Evolutionary conservation across 2,797 vertebrate species (phyloP).

Genomic region (Orestias chungarensis): DNA sequence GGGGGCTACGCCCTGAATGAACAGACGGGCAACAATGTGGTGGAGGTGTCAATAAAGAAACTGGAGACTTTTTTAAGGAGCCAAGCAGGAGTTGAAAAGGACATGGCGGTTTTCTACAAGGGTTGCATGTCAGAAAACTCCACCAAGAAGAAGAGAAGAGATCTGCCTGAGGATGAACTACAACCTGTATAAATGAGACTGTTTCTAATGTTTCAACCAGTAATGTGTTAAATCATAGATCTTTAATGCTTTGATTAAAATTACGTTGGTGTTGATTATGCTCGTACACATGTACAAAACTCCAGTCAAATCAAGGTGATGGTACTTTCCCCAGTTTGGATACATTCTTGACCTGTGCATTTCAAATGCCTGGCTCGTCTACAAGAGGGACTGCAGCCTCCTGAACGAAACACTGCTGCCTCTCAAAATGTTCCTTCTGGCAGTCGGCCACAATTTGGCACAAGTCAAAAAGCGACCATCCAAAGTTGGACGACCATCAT

Average conservation of each 20-base stretch:
- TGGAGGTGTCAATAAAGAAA: slow-evolving; percentile 73
- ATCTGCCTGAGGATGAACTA: slow-evolving; percentile 13
- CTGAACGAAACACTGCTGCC: no score
- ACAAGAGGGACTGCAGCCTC: no score
- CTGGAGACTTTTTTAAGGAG: slow-evolving; percentile 73
- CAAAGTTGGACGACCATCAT: no score
- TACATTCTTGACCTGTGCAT: no score
- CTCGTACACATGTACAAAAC: no score
- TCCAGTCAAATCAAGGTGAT: no score
- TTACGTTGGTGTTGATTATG: not conserved
- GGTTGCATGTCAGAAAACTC: slow-evolving; percentile 70
- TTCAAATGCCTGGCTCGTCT: no score
- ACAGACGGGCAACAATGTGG: slow-evolving; percentile 52
- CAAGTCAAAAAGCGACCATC: no score
- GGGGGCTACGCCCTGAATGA: slow-evolving; percentile 74
- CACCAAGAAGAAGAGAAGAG: slow-evolving; percentile 51
- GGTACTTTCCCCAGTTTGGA: no score
- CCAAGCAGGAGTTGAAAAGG: slow-evolving; percentile 52
- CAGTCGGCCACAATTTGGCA: no score
- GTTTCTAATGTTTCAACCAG: not conserved
- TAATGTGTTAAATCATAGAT: not conserved
- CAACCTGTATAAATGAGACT: not conserved
- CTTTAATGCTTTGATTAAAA: not conserved
- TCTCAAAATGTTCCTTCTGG: no score
- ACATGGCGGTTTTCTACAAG: slow-evolving; percentile 70